Percentiles rank a stretch among this genome's conserved stretches.
phyloP scores from a whole-genome alignment of 2,888 invertebrate species.

The Bellardia bayeri region DNA sequence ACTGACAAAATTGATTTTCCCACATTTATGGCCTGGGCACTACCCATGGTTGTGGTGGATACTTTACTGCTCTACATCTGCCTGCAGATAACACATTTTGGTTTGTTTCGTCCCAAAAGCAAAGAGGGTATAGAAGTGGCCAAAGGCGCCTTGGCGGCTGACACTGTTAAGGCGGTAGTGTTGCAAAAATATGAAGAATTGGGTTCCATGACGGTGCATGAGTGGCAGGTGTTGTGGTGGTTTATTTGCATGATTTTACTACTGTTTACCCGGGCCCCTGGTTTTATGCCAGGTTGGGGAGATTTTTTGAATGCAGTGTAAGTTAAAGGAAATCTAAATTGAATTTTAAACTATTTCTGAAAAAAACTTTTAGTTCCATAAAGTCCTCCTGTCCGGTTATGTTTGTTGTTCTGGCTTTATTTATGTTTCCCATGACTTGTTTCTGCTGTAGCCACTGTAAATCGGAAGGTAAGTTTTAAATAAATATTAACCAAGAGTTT shows the following conservation, averaged over 20 bases:
- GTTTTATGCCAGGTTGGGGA: constrained; percentile 71
- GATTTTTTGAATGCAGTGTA: constrained; percentile 62
- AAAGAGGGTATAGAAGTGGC: constrained; percentile 66
- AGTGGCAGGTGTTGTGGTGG: constrained; percentile 70
- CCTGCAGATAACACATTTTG: constrained; percentile 79
- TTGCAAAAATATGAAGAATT: constrained; percentile 67
- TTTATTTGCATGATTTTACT: constrained; percentile 65
- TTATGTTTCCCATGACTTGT: constrained; percentile 91
- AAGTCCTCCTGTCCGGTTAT: constrained; percentile 88
- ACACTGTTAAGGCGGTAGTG: constrained; percentile 63
- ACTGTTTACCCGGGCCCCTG: constrained; percentile 70
- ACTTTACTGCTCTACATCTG: constrained; percentile 74
- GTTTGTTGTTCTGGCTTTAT: constrained; percentile 90
- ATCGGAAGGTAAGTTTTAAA: constrained; percentile 73
- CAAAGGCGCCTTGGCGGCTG: constrained; percentile 44
- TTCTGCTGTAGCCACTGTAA: constrained; percentile 89
- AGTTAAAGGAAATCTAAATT: not conserved
- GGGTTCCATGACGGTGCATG: constrained; percentile 69
- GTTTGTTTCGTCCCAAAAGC: constrained; percentile 78
- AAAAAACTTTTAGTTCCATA: constrained; percentile 74
- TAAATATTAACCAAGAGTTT: not conserved
- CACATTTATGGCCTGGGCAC: constrained; percentile 76
- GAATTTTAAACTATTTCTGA: not conserved
- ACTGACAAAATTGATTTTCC: constrained; percentile 77
- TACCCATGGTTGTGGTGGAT: constrained; percentile 76